Evolutionary conservation across 1,140 invertebrate species (phyloP), one percentile per base, ranked within the genome.

Genomic region (Pseudomyrmex pallidus): DNA sequence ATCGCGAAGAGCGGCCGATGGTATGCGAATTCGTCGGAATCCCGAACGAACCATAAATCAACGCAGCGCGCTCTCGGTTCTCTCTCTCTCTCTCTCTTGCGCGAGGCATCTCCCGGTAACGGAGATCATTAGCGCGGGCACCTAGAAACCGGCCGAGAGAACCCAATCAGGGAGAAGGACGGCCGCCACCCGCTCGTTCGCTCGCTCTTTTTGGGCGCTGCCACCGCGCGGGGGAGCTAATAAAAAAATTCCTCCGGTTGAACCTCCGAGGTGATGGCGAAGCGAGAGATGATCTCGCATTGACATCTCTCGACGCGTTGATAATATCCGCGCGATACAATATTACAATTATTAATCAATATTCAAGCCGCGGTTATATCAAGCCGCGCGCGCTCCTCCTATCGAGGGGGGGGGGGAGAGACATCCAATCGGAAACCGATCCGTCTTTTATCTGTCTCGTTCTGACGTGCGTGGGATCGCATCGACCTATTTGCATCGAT

Each of bases 101-200:
- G 87, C 76, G 82, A 80, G 64, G 82, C 82, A 67, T 87, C 83
- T 74, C 35, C 35, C 35, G 85, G 20, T 88, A 88, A 88, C 87
- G 63, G 87, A 88, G 85, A 87, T 87, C 86, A 88, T 88, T 85
- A 88, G 83, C 86, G 83, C 86, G 52, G 35, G 61, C 87, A 82
- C 87, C 72, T 87, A 73, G 83, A 87, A 35, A 85, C 76, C 83
- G 74, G 70, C 68, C 59, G 68, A 68, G 67, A 35, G 62, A 82
- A 67, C 66, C 76, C 86, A 82, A 88, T 88, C 86, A 82, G 46
- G 72, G 70, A 46, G 78, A 52, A n/a, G n/a, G n/a, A n/a, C n/a
- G n/a, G n/a, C 83, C 87, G 64, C 83, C 87, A 72, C 83, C 74
- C 74, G 86, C 85, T 80, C 74, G 64, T 25, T 25, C 25, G 25